phyloP scores from a whole-genome alignment of 2,113 vertebrate species.

The Hypomesus transpacificus region DNA sequence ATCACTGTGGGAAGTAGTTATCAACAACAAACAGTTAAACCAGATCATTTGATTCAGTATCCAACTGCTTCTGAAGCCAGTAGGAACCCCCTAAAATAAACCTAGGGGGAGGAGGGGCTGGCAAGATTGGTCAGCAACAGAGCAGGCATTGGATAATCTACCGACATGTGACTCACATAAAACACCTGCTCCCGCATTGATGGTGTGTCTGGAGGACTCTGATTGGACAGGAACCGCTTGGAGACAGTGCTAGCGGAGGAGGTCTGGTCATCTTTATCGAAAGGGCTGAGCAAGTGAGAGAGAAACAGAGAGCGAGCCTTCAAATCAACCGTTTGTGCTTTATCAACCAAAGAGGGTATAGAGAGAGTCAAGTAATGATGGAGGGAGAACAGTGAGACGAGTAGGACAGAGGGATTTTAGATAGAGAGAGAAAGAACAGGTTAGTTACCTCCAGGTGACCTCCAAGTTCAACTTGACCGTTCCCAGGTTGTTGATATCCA shows the following conservation, averaged over 20 bases:
- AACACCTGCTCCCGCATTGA: constrained; percentile 98
- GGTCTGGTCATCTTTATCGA: constrained; percentile 95
- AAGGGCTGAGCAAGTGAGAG: constrained; percentile 75
- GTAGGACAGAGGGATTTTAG: not conserved
- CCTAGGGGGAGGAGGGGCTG: not conserved
- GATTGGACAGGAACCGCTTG: constrained; percentile 95
- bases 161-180: constrained; percentile 82
- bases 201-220: constrained; percentile 95
- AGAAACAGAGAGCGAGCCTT: not conserved
- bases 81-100: not conserved
- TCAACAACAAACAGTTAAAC: not conserved
- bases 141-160: not conserved
- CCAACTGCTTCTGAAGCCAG: not conserved
- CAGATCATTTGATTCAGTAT: not conserved
- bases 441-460: constrained; percentile 92
- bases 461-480: constrained; percentile 97
- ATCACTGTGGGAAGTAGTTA: constrained; percentile 34
- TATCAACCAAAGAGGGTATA: not conserved
- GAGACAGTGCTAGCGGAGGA: constrained; percentile 84
- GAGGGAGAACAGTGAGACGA: not conserved
- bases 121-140: too few species aligned
- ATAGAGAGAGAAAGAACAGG: not conserved
- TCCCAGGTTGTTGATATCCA: constrained; percentile 96
- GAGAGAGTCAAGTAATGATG: too few species aligned
- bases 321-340: not conserved